Evolutionary conservation across 1,140 invertebrate species (phyloP), one percentile per base, ranked within the genome.

Genomic region (Harpegnathos saltator): DNA sequence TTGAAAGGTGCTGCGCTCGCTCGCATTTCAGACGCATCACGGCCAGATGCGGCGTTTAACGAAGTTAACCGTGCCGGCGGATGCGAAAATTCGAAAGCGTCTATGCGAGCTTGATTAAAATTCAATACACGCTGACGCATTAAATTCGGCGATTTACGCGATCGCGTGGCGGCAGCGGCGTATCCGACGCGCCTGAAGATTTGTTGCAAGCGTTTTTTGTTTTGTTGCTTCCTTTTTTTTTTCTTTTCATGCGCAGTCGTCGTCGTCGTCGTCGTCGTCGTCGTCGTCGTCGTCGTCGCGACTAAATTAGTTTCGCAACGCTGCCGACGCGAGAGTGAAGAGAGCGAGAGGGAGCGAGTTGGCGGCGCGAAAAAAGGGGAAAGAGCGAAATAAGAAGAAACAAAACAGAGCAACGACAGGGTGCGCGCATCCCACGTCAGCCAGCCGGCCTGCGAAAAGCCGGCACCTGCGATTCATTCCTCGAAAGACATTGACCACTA

Each of bases 71-170:
- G 17, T 26, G 44, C 14, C 56, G 44, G 33, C 52, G 38, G 52
- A 80, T 58, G 75, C 75, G 75, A 69, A 80, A 80, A 80, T 80
- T 80, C 52, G 75, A 56, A 56, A 80, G 75, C 75, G 75, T 80
- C 65, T 65, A 68, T 69, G 65, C 75, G 65, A 80, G 75, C 75
- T 69, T 80, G 52, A 80, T 80, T 80, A 80, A 80, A 80, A 80
- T 80, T 80, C 75, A 52, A 80, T 80, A 69, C 65, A 80, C 65
- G 75, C 75, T 69, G 75, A 80, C 75, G 75, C 75, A 80, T 80
- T 80, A 80, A 80, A 80, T 69, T 80, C 65, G 75, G 75, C 54
- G 75, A 65, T 80, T 80, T 80, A 44, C 75, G 75, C 65, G 75
- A 69, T 69, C 63, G 75, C 75, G 48, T 7, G 26, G 74, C 62